Evolutionary conservation across 2,113 vertebrate species (phyloP).

Genomic region (Alces alces): DNA sequence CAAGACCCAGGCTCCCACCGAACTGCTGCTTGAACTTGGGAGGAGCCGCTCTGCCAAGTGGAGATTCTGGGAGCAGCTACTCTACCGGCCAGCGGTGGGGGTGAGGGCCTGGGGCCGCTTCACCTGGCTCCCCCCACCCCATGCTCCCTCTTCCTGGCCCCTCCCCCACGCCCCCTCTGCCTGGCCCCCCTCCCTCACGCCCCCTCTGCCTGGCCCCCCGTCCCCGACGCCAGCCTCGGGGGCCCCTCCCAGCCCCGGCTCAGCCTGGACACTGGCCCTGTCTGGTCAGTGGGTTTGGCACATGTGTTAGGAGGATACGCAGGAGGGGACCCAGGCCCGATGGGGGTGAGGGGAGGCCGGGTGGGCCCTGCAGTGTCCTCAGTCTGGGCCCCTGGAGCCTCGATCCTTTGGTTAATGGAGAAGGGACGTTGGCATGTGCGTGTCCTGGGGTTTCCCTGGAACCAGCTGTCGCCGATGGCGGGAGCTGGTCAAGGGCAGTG

Average conservation of each 20-base stretch:
- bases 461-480: slow-evolving; percentile 78
- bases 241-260: neutral
- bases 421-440: slow-evolving; percentile 73
- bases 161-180: no score
- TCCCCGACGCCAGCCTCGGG: neutral
- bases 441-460: slow-evolving; percentile 76
- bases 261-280: neutral
- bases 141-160: neutral
- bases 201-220: neutral
- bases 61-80: neutral
- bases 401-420: slow-evolving; percentile 71
- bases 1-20: neutral
- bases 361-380: neutral
- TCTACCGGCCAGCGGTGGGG: neutral
- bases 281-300: neutral
- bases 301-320: no score
- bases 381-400: slow-evolving; percentile 29
- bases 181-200: no score
- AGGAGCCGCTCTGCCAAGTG: no score
- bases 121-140: neutral
- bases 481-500: neutral
- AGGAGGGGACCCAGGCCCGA: neutral
- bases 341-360: neutral
- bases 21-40: neutral
- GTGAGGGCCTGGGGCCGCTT: neutral